phyloP scores from a whole-genome alignment of 2,113 vertebrate species.

The Myodes glareolus region DNA sequence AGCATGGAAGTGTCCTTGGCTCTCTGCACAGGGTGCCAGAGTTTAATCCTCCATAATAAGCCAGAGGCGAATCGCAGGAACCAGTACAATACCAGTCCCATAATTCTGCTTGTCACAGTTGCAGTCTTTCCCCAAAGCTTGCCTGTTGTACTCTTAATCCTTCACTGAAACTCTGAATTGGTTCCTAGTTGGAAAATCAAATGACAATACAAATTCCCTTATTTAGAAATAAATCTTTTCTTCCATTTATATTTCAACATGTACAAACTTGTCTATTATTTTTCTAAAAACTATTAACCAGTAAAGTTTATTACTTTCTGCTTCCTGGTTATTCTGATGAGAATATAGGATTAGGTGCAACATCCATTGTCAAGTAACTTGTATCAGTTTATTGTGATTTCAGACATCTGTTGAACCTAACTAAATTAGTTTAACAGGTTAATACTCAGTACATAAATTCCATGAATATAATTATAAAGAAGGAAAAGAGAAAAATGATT shows the following conservation, averaged over 20 bases:
- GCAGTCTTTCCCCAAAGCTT: neutral
- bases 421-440: neutral
- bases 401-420: neutral
- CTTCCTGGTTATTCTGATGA: neutral
- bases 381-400: neutral
- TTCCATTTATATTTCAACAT: neutral
- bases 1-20: neutral
- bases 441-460: neutral
- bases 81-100: neutral
- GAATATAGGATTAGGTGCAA: neutral
- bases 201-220: neutral
- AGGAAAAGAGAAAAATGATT: neutral
- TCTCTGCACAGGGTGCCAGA: too few species aligned
- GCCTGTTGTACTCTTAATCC: fast-evolving
- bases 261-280: neutral
- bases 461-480: neutral
- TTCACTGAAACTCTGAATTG: neutral
- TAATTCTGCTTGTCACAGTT: neutral
- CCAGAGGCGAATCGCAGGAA: neutral
- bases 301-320: neutral
- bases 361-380: neutral
- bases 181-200: neutral
- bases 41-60: neutral
- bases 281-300: neutral
- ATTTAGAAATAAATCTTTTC: neutral